Evolutionary conservation across 2,888 invertebrate genomes (phyloP).

Genomic region (Trissolcus brochymenae): DNA sequence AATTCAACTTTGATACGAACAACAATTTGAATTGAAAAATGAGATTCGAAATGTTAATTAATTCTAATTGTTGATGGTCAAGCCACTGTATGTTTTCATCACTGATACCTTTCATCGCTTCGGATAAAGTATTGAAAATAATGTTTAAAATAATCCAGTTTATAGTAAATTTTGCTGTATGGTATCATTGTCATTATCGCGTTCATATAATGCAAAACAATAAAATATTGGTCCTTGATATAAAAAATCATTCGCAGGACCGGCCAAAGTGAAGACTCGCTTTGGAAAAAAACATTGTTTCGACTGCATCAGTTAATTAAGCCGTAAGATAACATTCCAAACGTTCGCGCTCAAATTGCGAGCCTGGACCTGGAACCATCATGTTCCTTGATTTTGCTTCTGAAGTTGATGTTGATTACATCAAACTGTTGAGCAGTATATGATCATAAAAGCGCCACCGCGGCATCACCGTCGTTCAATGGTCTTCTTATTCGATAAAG

Average conservation of each 20-base stretch:
- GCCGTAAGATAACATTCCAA: slow-evolving; percentile 71
- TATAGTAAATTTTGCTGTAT: not conserved
- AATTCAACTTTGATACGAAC: too few relatives aligned
- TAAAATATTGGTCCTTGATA: not conserved
- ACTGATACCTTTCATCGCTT: slow-evolving; percentile 8
- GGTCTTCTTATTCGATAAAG: slow-evolving; percentile 45
- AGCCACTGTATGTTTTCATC: slow-evolving; percentile 1
- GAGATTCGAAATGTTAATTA: too few relatives aligned
- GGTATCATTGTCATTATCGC: slow-evolving; percentile 3
- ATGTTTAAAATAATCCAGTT: not conserved
- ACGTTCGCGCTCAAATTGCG: slow-evolving; percentile 64
- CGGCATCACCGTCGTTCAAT: slow-evolving; percentile 36
- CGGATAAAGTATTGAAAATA: slow-evolving; percentile 5
- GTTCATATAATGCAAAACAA: not conserved
- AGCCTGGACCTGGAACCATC: slow-evolving; percentile 58
- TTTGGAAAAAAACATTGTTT: slow-evolving; percentile 32
- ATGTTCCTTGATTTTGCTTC: slow-evolving; percentile 60
- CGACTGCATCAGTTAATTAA: slow-evolving; percentile 55
- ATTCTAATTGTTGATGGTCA: not conserved
- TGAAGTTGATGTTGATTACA: slow-evolving; percentile 42
- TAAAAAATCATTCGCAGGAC: not conserved
- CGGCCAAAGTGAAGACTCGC: slow-evolving; percentile 17
- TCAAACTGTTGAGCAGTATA: slow-evolving; percentile 40
- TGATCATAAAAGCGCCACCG: slow-evolving; percentile 23
- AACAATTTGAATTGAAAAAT: too few relatives aligned